phyloP scores from a whole-genome alignment of 2,888 invertebrate species.

The Biston betularia region DNA sequence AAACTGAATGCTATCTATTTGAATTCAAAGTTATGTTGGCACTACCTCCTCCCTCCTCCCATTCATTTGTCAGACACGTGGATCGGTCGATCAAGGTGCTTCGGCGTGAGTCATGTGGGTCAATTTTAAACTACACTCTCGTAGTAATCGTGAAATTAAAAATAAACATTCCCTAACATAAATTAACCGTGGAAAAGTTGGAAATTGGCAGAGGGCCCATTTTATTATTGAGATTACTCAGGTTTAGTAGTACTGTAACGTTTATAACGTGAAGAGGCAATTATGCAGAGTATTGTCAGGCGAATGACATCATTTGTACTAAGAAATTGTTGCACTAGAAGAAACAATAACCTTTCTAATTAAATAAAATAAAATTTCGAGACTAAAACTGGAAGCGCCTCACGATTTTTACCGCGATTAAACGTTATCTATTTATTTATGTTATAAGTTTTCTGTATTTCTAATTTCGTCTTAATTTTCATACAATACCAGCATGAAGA shows the following conservation, averaged over 20 bases:
- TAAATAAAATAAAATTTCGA: too few relatives aligned
- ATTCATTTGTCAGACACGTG: not conserved
- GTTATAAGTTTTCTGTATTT: too few relatives aligned
- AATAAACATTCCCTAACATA: slow-evolving; percentile 31
- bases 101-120: slow-evolving; percentile 11
- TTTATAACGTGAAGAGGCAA: not conserved
- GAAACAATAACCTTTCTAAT: not conserved
- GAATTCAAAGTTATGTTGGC: not conserved
- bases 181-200: slow-evolving; percentile 10
- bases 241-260: not conserved
- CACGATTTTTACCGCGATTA: too few relatives aligned
- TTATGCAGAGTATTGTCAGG: not conserved
- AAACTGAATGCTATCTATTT: not conserved
- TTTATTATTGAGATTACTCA: slow-evolving; percentile 8
- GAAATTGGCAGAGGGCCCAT: slow-evolving; percentile 28
- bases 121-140: slow-evolving; percentile 7
- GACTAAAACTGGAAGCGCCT: too few relatives aligned
- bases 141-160: slow-evolving; percentile 31
- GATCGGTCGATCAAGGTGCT: not conserved
- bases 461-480: too few relatives aligned
- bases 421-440: too few relatives aligned
- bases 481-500: too few relatives aligned
- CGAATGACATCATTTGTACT: slow-evolving; percentile 9
- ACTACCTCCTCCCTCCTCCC: not conserved
- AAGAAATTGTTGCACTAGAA: not conserved